These are phyloP conservation scores for Doris montereyensis DNA, from an alignment of 2,888 invertebrate species.

Conservation along the genomic window DNA sequence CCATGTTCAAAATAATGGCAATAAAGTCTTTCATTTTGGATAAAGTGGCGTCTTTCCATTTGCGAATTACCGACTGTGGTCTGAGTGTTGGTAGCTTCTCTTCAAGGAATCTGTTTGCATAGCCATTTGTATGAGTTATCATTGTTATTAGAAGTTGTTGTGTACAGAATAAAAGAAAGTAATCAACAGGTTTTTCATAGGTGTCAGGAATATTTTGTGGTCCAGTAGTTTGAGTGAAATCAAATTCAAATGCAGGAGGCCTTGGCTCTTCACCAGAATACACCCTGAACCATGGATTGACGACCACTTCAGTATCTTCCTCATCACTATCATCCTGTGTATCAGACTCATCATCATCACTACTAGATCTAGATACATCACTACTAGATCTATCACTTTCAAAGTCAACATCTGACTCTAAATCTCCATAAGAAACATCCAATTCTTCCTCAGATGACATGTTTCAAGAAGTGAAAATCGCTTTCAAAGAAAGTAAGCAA, in stretches of 20 bases:
- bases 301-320: background rate
- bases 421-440: background rate
- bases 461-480: background rate
- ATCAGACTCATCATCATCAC: background rate
- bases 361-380: background rate
- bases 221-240: background rate
- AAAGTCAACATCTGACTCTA: background rate
- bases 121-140: background rate
- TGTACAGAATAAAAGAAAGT: background rate
- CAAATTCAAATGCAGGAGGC: background rate
- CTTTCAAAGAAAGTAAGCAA: background rate
- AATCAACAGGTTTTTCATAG: constrained; percentile 1
- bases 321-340: background rate
- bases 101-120: background rate
- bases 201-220: constrained; percentile 4
- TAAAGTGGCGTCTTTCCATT: background rate
- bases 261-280: background rate
- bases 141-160: too few species aligned
- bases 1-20: background rate
- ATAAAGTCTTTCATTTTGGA: background rate
- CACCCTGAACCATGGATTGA: background rate
- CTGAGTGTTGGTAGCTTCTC: background rate
- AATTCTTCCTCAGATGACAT: background rate
- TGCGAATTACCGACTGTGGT: background rate
- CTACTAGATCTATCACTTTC: background rate